Evolutionary conservation across 2,797 vertebrate genomes (phyloP), one percentile per base, ranked within the genome.

Genomic region (Oophaga sylvatica): DNA sequence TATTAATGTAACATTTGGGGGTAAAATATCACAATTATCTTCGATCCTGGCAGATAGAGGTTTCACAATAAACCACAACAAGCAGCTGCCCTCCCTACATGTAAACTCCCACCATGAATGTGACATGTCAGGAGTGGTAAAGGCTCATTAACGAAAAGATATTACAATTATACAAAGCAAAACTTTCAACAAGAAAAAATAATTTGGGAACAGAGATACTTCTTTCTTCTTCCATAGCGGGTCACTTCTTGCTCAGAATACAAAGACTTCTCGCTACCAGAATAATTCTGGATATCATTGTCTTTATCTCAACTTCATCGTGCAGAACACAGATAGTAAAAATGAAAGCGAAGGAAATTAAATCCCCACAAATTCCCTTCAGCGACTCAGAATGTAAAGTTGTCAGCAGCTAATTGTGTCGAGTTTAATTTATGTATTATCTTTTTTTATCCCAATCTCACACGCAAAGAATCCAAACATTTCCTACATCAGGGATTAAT

Each of bases 361-460:
- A 53, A 83, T 83, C 65, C 71, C 48, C 16, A 59, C 56, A 73
- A 71, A 45, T 73, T 35, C 81, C 81, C 81, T 71, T 71, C 81
- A 83, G 68, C 68, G 31, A 70, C 20, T 26, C 53, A 59, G 53
- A 71, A 73, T 41, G 57, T 73, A 73, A 83, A 83, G 81, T 73
- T 22, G 68, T 73, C 81, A 73, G 67, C 68, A 19, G 68, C 31
- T 73, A 73, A 83, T 73, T 83, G 68, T 83, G 81, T 83, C 17
- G 68, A n/a, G 16, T 83, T 11, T 83, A 73, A 73, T 83, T 83
- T 73, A 83, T 83, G 53, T 59, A n/a, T 83, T 53, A 83, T 56
- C 48, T 68, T 20, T 13, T 59, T 83, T 60, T 70, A 59, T 73
- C 81, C 29, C 26, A 56, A 48, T 71, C 45, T 63, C n/a, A 68